These are phyloP conservation scores for Dipus sagitta DNA, from an alignment of 2,797 vertebrate genomes.

Conservation along the genomic window DNA sequence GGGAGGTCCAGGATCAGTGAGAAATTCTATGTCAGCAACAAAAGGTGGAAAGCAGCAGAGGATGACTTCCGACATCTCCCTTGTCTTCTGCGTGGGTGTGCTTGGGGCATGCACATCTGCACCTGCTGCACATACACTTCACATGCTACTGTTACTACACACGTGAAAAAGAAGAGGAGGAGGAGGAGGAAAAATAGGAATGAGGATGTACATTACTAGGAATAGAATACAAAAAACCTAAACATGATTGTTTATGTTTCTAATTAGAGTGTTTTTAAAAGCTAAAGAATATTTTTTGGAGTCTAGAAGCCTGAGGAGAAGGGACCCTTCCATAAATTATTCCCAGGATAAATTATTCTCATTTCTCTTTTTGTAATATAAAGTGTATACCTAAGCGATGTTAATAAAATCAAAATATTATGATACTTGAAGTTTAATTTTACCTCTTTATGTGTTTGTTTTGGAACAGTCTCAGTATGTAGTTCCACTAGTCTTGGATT, in stretches of 20 bases:
- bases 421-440: background rate
- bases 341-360: background rate
- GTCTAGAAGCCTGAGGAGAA: background rate
- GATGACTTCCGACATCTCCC: no score
- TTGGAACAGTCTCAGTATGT: background rate
- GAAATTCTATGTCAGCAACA: no score
- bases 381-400: background rate
- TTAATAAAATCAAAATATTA: background rate
- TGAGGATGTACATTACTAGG: background rate
- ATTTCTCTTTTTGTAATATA: background rate
- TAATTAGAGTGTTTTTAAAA: background rate
- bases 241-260: background rate
- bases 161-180: no score
- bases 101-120: no score
- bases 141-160: no score
- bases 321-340: background rate
- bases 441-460: background rate
- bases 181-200: background rate
- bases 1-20: no score
- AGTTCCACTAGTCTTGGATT: background rate
- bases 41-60: no score
- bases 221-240: background rate
- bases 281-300: background rate
- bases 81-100: no score
- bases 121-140: no score